Percentiles rank a stretch among this genome's conserved stretches.
These are phyloP conservation scores for Melanophora roralis DNA, from an alignment of 2,888 invertebrate species.

Conservation along the genomic window DNA sequence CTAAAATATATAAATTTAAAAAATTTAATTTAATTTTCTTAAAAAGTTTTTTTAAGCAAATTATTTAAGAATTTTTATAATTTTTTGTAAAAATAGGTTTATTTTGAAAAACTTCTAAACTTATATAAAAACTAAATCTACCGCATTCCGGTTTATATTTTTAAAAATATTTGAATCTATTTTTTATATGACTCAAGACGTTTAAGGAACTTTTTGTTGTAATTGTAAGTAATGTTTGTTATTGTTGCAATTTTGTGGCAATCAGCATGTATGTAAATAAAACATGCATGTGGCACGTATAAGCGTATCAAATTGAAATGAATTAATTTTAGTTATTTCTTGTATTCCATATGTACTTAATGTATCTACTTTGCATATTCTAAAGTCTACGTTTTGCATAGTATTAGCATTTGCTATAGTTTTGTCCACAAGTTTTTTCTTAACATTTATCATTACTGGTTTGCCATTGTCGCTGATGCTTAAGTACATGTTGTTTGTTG, in stretches of 20 bases:
- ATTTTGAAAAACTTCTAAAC: too few relatives aligned
- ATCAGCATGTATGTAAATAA: conserved; percentile 60
- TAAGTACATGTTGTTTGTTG: background rate
- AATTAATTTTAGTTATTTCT: conserved; percentile 58
- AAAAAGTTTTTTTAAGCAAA: background rate
- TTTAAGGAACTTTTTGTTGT: conserved; percentile 15
- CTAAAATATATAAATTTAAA: too few relatives aligned
- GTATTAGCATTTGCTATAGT: background rate
- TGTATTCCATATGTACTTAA: conserved; percentile 9
- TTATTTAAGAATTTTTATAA: too few relatives aligned
- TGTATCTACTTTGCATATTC: conserved; percentile 9
- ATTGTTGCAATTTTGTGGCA: conserved; percentile 59
- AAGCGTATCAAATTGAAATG: conserved; percentile 68
- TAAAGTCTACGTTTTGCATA: conserved; percentile 11
- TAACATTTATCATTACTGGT: conserved; percentile 23
- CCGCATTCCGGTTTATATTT: too few relatives aligned
- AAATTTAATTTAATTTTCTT: too few relatives aligned
- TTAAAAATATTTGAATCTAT: too few relatives aligned
- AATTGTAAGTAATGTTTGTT: conserved; percentile 15
- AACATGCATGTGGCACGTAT: conserved; percentile 67
- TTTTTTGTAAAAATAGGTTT: too few relatives aligned
- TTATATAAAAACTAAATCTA: too few relatives aligned
- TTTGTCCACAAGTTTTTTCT: background rate
- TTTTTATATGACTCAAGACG: background rate
- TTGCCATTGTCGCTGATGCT: background rate